Conservation (phyloP, 2,888 invertebrate genomes). For the Tipula confusa region DNA sequence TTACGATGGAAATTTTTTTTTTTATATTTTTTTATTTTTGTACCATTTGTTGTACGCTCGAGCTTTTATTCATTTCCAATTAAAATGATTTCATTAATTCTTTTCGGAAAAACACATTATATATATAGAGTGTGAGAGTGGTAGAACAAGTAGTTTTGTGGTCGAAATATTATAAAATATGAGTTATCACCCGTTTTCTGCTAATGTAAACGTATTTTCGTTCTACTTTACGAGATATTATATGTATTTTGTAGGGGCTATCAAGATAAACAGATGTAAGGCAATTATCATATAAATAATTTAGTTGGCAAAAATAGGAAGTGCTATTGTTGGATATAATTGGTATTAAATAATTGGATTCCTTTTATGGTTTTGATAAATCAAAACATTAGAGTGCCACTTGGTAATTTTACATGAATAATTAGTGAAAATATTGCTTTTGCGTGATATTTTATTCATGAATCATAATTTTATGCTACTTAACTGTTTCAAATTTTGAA, state of each 20-base stretch:
- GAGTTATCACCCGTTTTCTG: not conserved
- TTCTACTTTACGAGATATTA: not conserved
- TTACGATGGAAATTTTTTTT: not conserved
- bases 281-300: not conserved
- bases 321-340: not conserved
- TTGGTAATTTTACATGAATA: no score
- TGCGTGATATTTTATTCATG: no score
- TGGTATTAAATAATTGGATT: not conserved
- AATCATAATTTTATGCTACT: no score
- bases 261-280: not conserved
- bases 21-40: no score
- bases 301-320: not conserved
- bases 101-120: not conserved
- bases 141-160: not conserved
- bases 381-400: no score
- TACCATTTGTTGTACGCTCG: not conserved
- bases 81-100: not conserved
- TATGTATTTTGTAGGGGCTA: not conserved
- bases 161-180: not conserved
- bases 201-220: not conserved
- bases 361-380: no score
- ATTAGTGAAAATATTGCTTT: no score
- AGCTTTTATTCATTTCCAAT: not conserved
- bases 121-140: not conserved
- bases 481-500: no score